Base-by-base conservation (phyloP, 1,140 invertebrate species). In the Streblospio benedicti region DNA sequence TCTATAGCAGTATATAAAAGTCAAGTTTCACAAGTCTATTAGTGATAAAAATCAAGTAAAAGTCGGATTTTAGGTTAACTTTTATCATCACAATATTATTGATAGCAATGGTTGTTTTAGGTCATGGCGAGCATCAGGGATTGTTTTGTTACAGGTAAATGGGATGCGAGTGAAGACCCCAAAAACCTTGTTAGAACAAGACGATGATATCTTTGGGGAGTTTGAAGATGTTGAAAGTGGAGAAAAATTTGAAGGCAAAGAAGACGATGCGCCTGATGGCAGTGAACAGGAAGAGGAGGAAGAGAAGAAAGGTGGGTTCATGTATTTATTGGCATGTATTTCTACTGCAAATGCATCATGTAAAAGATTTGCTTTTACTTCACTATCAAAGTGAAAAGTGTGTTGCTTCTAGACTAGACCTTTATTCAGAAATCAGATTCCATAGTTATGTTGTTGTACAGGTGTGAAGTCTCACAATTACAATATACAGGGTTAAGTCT, bases 141-240 rank as follows among this genome's bases (percentile, higher is more conserved):
- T 79, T 89, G 86, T 73, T 99, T 98, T 80, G 91, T 97, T 0
- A 97, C 94, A 58, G 94, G 94, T 1, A 90, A 93, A 71, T 96
- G 94, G 89, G 89, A 90, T 66, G 85, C 89, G 31, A 85, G 85
- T 55, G 88, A 95, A 80, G 92, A 97, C 83, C 93, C 93, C 0
- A 84, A 14, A 85, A 60, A 85, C 88, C 64, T 79, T 95, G n/a
- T 73, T 97, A 0, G 85, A 87, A 70, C 74, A 93, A 62, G 90
- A 96, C 80, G 50, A 92, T 67, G 89, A 91, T 65, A 59, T 91
- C 1, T 93, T 85, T 80, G 94, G 92, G 2, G 94, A 97, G 76
- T 97, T 96, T 83, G 94, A 98, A 79, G 94, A 97, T 80, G 77
- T 96, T 32, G 93, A 97, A 67, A 79, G 76, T 9, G 80, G 78